Evolutionary conservation across 2,113 vertebrate species (phyloP).

Genomic region (Pterocles gutturalis): DNA sequence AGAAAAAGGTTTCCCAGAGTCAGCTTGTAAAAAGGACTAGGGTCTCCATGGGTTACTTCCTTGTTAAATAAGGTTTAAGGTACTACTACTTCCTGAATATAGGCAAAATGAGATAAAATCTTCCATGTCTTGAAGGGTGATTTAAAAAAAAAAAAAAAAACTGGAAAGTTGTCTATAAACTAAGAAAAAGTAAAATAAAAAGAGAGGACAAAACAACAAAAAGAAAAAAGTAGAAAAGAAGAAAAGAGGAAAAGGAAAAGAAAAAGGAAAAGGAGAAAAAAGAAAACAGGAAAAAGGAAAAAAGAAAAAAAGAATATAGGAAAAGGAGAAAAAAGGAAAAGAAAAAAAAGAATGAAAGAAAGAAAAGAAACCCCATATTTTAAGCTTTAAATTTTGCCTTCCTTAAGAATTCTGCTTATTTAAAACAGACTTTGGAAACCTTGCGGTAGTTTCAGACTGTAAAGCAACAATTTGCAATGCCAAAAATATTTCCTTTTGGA

Average conservation of each 20-base stretch:
- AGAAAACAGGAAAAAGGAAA: not conserved
- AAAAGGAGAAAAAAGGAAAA: too few relatives aligned
- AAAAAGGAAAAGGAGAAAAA: not conserved
- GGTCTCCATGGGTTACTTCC: not conserved
- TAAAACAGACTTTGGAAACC: constrained; percentile 46
- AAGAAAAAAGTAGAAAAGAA: not conserved
- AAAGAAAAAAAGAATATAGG: too few relatives aligned
- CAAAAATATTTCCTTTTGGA: constrained; percentile 52
- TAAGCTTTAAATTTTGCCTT: not conserved
- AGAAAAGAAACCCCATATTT: not conserved
- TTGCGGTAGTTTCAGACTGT: constrained; percentile 17
- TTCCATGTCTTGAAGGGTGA: not conserved
- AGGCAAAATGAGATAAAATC: not conserved
- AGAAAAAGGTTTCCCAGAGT: not conserved
- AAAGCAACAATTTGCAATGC: constrained; percentile 37
- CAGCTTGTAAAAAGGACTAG: not conserved
- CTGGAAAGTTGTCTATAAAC: not conserved
- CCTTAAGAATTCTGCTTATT: constrained; percentile 32
- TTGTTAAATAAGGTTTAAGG: not conserved
- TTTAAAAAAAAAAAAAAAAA: not conserved
- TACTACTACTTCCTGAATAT: not conserved
- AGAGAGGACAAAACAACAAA: fast-evolving
- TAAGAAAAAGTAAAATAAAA: not conserved
- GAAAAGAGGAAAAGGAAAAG: fast-evolving
- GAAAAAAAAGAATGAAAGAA: too few relatives aligned